These are phyloP conservation scores for Vicugna pacos DNA, from an alignment of 2,113 vertebrate species.

Conservation along the genomic window DNA sequence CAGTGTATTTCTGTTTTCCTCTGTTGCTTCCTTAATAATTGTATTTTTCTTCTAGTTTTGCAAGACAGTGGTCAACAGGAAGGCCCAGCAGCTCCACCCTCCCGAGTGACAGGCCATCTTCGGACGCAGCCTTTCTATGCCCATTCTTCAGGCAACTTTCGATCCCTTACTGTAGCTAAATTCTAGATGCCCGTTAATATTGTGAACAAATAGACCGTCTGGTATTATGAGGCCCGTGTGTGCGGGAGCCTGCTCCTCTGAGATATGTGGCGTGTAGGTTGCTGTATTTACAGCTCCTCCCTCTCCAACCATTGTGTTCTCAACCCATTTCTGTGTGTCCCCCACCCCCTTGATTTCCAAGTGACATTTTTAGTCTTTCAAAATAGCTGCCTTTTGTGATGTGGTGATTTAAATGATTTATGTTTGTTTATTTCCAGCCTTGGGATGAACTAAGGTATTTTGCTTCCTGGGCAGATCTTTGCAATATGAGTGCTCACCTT, in stretches of 20 bases:
- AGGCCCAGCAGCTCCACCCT: conserved; percentile 89
- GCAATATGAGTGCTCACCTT: conserved; percentile 78
- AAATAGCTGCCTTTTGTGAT: conserved; percentile 88
- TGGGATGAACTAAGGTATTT: conserved; percentile 87
- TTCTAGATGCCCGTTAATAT: conserved; percentile 91
- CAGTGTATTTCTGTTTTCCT: conserved; percentile 66
- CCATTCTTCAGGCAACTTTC: conserved; percentile 88
- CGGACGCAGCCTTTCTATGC: conserved; percentile 89
- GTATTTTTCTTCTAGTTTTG: conserved; percentile 86
- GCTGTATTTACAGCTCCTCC: conserved; percentile 85
- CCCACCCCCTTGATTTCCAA: conserved; percentile 85
- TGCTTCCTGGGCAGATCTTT: conserved; percentile 82
- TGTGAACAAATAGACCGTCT: conserved; percentile 90
- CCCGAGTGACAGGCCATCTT: conserved; percentile 87
- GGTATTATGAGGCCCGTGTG: conserved; percentile 86
- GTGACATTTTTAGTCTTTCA: conserved; percentile 88
- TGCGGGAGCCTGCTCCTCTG: conserved; percentile 82
- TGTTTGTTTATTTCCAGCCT: conserved; percentile 75
- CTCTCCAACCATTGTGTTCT: conserved; percentile 86
- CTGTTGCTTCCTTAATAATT: conserved; percentile 78
- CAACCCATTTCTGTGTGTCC: conserved; percentile 84
- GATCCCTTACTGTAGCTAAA: conserved; percentile 87
- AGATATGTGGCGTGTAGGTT: conserved; percentile 83
- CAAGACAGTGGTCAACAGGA: conserved; percentile 88
- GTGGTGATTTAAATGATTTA: conserved; percentile 86